These are phyloP conservation scores for Drosophila bocki DNA, from an alignment of 1,140 invertebrate species.

Conservation along the genomic window DNA sequence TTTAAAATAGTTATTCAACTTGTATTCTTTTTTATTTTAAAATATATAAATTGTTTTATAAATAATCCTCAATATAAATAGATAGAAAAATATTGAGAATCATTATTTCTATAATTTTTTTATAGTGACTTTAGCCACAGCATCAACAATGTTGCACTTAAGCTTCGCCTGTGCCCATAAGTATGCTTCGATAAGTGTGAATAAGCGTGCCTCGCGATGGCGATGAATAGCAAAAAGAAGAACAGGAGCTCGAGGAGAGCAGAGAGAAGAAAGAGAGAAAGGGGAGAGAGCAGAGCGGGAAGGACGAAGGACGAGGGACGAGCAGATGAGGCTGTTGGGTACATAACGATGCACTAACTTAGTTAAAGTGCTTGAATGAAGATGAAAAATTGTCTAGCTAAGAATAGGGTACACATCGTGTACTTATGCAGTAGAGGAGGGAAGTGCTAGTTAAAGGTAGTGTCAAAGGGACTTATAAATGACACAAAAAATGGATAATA, in stretches of 20 bases:
- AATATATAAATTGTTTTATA: neutral
- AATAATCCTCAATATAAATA: neutral
- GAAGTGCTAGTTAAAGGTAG: slow-evolving; percentile 6
- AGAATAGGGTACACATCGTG: slow-evolving; percentile 11
- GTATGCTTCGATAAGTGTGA: slow-evolving; percentile 74
- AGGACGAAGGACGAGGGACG: neutral
- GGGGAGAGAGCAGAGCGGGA: neutral
- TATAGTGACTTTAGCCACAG: neutral
- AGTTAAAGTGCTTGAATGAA: slow-evolving; percentile 57
- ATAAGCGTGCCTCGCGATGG: slow-evolving; percentile 38
- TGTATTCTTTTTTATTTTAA: neutral
- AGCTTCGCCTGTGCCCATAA: slow-evolving; percentile 58
- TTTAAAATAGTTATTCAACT: neutral
- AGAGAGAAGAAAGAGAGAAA: neutral
- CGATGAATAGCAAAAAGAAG: slow-evolving; percentile 14
- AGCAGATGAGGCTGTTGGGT: slow-evolving; percentile 11
- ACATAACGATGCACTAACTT: slow-evolving; percentile 62
- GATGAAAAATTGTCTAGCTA: slow-evolving; percentile 20
- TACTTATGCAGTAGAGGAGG: neutral
- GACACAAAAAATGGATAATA: neutral
- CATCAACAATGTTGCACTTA: slow-evolving; percentile 51
- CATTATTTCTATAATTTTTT: neutral
- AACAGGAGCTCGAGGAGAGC: neutral
- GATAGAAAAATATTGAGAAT: neutral
- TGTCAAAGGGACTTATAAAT: neutral